Evolutionary conservation across 1,140 invertebrate species (phyloP).

Genomic region (Atopsyche davidsoni): DNA sequence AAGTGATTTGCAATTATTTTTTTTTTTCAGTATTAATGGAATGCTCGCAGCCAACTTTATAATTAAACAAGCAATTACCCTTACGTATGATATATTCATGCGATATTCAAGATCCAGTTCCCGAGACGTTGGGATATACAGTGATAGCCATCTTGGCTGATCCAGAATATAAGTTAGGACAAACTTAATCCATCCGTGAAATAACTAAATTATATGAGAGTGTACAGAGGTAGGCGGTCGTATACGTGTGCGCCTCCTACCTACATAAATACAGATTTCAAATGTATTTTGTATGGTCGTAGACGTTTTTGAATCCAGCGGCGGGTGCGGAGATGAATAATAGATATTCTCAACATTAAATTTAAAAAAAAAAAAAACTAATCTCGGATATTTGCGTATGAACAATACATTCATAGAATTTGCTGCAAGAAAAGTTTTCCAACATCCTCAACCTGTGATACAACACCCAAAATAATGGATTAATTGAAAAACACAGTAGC

Average conservation of each 20-base stretch:
- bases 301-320: no score
- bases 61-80: background rate
- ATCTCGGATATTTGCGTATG: no score
- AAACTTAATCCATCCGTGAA: conserved; percentile 27
- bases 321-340: no score
- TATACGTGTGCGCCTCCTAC: no score
- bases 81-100: conserved; percentile 23
- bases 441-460: no score
- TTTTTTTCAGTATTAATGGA: no score
- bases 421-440: no score
- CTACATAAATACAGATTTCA: conserved; percentile 14
- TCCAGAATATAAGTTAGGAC: conserved; percentile 21
- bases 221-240: background rate
- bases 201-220: conserved; percentile 21
- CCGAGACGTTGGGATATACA: background rate
- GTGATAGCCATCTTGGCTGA: background rate
- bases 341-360: no score
- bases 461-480: background rate
- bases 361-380: no score
- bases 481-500: conserved; percentile 1
- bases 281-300: conserved; percentile 17
- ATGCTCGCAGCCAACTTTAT: no score
- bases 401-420: no score
- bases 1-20: no score
- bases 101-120: conserved; percentile 14